A percentile compares a stretch with the other conserved stretches of the same genome.
Conservation (phyloP, 2,113 vertebrate genomes). For the Anser cygnoides region DNA sequence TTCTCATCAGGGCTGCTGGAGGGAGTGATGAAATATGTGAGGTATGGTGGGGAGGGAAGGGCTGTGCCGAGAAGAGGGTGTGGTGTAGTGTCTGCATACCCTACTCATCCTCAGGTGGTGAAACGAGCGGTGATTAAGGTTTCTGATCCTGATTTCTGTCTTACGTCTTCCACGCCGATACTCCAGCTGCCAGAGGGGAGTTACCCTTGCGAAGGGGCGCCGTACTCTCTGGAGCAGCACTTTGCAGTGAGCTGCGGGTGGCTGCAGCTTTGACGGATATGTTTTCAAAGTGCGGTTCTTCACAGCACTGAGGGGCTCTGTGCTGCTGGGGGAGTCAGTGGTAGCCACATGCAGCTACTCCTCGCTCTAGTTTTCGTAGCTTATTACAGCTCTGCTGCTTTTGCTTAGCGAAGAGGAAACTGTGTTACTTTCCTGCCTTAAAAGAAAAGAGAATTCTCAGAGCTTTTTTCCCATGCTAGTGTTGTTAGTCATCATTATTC, state of each 20-base stretch:
- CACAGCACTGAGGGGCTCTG: fast-evolving
- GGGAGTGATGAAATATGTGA: constrained; percentile 20
- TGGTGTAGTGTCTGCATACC: not conserved
- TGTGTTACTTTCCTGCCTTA: constrained; percentile 16
- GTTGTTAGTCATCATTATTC: constrained; percentile 14
- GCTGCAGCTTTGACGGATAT: not conserved
- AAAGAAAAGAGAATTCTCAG: constrained; percentile 55
- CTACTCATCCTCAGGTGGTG: constrained; percentile 22
- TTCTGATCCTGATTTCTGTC: not conserved
- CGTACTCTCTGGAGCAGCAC: constrained; percentile 7
- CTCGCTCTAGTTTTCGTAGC: not conserved
- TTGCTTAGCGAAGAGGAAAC: constrained; percentile 20
- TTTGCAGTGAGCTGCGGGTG: fast-evolving
- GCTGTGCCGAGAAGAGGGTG: not conserved
- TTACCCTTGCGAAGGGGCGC: constrained; percentile 4
- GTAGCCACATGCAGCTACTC: not conserved
- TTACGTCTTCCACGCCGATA: not conserved
- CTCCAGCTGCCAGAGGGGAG: constrained; percentile 5
- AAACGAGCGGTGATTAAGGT: not conserved
- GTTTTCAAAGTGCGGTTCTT: not conserved
- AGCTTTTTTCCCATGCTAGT: constrained; percentile 40
- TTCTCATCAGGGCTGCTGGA: not conserved
- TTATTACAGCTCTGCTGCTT: not conserved
- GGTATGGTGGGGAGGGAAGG: constrained; percentile 29
- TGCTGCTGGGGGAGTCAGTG: constrained; percentile 10